Conservation (phyloP, 2,888 invertebrate species). For the Meloe dianella region DNA sequence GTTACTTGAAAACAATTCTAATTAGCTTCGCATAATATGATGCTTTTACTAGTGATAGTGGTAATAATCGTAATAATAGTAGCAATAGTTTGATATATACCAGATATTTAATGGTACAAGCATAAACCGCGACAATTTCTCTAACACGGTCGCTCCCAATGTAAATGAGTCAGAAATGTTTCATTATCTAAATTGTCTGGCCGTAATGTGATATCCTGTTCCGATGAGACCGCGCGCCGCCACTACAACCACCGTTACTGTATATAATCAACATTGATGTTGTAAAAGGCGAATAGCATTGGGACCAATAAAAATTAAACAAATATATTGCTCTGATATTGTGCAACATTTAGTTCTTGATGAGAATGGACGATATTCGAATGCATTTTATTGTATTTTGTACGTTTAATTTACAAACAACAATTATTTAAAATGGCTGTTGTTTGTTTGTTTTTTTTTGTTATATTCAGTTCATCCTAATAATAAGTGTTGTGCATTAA, state of each 20-base stretch:
- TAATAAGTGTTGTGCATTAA: slow-evolving; percentile 13
- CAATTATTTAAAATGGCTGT: slow-evolving; percentile 27
- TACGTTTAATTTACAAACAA: slow-evolving; percentile 27
- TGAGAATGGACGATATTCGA: slow-evolving; percentile 26
- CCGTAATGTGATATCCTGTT: slow-evolving; percentile 48
- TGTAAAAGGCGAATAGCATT: slow-evolving; percentile 40
- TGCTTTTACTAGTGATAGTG: neutral
- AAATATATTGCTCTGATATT: slow-evolving; percentile 36
- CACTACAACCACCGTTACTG: neutral
- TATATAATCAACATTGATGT: slow-evolving; percentile 17
- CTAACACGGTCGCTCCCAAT: slow-evolving; percentile 41
- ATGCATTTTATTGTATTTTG: slow-evolving; percentile 29
- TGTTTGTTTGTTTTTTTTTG: too few species aligned
- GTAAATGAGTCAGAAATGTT: slow-evolving; percentile 52
- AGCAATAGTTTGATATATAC: slow-evolving; percentile 30
- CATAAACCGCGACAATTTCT: slow-evolving; percentile 34
- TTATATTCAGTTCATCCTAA: slow-evolving; percentile 38
- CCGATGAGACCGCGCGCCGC: slow-evolving; percentile 40
- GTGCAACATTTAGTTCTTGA: slow-evolving; percentile 27
- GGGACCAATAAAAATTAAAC: slow-evolving; percentile 45
- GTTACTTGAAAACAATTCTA: neutral
- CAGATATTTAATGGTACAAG: slow-evolving; percentile 30
- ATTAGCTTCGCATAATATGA: neutral
- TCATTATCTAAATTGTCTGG: slow-evolving; percentile 54
- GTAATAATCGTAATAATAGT: slow-evolving; percentile 1